phyloP scores from a whole-genome alignment of 2,113 vertebrate genomes.

The Gasterosteus nipponicus region DNA sequence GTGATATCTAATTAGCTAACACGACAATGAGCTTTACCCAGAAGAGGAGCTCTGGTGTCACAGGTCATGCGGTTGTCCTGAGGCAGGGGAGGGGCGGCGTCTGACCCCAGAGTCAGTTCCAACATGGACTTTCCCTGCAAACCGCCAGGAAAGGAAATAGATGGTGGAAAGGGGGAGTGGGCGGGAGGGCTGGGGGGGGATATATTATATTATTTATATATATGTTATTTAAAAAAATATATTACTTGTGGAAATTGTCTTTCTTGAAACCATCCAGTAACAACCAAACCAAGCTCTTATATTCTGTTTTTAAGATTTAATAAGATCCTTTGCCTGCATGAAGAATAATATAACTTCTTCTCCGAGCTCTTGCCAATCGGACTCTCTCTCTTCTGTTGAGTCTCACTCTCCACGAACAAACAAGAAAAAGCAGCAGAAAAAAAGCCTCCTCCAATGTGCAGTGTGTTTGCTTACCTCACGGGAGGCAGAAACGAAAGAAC shows the following conservation, averaged over 20 bases:
- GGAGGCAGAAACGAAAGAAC: constrained; percentile 57
- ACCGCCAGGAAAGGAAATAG: not conserved
- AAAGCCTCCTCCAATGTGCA: constrained; percentile 41
- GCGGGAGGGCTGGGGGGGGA: too few relatives aligned
- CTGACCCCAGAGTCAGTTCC: constrained; percentile 52
- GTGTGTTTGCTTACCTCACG: constrained; percentile 47
- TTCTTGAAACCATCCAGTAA: not conserved
- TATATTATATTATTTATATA: not conserved
- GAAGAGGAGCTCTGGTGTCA: constrained; percentile 51
- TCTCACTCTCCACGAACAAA: constrained; percentile 44
- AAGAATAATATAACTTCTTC: constrained; percentile 30
- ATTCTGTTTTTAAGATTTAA: not conserved
- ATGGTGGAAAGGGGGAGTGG: not conserved
- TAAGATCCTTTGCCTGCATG: constrained; percentile 15
- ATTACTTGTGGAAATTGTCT: not conserved
- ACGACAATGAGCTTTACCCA: constrained; percentile 27
- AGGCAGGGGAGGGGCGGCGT: constrained; percentile 50
- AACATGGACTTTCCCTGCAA: constrained; percentile 35
- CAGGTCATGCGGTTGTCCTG: constrained; percentile 54
- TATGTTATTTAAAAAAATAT: not conserved
- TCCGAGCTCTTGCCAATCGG: constrained; percentile 30
- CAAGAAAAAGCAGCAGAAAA: constrained; percentile 30
- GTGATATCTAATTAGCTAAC: constrained; percentile 54
- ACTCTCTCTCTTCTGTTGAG: constrained; percentile 47
- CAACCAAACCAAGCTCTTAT: not conserved